phyloP scores from a whole-genome alignment of 2,888 invertebrate genomes.

The Gasteruption jaculator region DNA sequence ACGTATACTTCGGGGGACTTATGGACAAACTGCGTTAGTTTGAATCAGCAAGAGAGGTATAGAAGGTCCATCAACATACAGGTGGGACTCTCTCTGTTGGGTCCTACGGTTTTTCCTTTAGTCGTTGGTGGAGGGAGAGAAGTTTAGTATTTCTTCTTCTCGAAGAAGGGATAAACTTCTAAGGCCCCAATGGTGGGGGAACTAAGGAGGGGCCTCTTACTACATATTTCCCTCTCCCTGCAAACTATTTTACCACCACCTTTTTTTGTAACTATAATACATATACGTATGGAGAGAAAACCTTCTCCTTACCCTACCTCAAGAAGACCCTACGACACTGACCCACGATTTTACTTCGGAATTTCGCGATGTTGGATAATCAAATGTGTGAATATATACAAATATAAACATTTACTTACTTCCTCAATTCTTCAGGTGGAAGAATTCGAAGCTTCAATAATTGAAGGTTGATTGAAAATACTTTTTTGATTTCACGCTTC shows the following conservation, averaged over 20 bases:
- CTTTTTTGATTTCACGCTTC: too few relatives aligned
- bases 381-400: not conserved
- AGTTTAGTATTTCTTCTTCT: slow-evolving; percentile 6
- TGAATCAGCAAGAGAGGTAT: slow-evolving; percentile 38
- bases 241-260: too few relatives aligned
- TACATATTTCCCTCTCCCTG: slow-evolving; percentile 22
- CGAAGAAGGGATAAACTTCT: slow-evolving; percentile 27
- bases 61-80: slow-evolving; percentile 42
- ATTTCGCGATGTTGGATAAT: not conserved
- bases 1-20: slow-evolving; percentile 37
- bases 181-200: slow-evolving; percentile 25
- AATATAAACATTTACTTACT: not conserved
- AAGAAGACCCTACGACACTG: too few relatives aligned
- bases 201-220: slow-evolving; percentile 36
- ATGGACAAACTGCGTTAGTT: slow-evolving; percentile 33
- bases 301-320: too few relatives aligned
- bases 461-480: too few relatives aligned
- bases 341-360: not conserved
- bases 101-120: slow-evolving; percentile 20
- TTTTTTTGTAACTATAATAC: too few relatives aligned
- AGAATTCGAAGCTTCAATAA: too few relatives aligned
- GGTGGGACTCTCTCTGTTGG: slow-evolving; percentile 41
- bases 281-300: too few relatives aligned
- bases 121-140: not conserved
- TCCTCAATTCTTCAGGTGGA: too few relatives aligned